Base-by-base conservation (phyloP, 23 tunicate species). In the Phallusia fumigata region DNA sequence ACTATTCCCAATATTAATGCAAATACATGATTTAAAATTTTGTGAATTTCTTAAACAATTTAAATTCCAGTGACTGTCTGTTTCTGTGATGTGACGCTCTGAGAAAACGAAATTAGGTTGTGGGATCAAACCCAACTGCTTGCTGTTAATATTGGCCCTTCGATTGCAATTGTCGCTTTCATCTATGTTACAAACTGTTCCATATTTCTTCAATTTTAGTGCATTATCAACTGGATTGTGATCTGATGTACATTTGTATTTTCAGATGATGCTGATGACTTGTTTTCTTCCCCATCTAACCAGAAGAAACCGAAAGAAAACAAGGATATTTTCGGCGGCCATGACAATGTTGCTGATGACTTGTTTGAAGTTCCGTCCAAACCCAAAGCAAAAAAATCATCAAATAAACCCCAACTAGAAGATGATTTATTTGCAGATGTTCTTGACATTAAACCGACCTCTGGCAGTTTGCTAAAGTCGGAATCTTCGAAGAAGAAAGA, bases 351-450 rank as follows among this genome's bases (percentile, higher is more conserved):
- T 31, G 78, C 78, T 0, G 86, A 83, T 34, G 72, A 74, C 36
- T 50, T 83, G 36, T 75, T 83, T 45, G 72, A 47, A 50, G 11
- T 73, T 31, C 12, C 79, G 36, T 69, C 69, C 8, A 58, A 58
- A 58, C 28, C 52, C 30, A 76, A 53, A 5, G 52, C 52, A 18
- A 84, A 84, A 30, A 31, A 58, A 30, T 30, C 33, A 24, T 34
- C 81, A 18, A 84, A 84, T 28, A 53, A 52, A 33, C 53, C 52
- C 8, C 52, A 84, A 18, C 36, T 84, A 52, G 76, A 75, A 31
- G 78, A 33, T 35, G 87, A 84, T 76, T 53, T 84, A 28, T 84
- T 84, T 34, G 81, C 81, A 3, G 87, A 84, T 32, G 24, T 84
- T 18, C 75, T 75, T 32, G 52, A 52, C 34, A 16, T 24, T 40